These are phyloP conservation scores for Morpho deidamia DNA, from an alignment of 2,888 invertebrate genomes.

Conservation along the genomic window DNA sequence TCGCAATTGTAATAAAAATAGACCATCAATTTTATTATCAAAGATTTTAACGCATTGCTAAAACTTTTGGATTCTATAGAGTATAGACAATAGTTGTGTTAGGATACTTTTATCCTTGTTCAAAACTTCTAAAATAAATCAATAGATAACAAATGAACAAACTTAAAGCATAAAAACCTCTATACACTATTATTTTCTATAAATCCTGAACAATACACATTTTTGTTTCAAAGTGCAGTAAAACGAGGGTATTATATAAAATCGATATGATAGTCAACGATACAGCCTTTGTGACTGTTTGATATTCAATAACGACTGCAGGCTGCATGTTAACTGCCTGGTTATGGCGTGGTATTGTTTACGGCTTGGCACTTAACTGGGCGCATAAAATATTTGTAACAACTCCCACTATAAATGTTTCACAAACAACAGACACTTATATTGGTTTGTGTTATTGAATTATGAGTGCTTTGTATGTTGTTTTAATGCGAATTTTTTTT, in stretches of 20 bases:
- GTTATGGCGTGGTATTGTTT: conserved; percentile 26
- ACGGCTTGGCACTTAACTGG: conserved; percentile 25
- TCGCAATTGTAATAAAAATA: too few relatives aligned
- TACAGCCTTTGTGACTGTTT: conserved; percentile 28
- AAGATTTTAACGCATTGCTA: too few relatives aligned
- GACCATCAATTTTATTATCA: too few relatives aligned
- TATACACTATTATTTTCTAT: too few relatives aligned
- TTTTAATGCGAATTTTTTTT: too few relatives aligned
- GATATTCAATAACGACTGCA: conserved; percentile 26
- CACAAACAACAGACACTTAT: conserved; percentile 13
- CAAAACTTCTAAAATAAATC: too few relatives aligned
- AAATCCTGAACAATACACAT: neutral
- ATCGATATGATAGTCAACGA: conserved; percentile 12
- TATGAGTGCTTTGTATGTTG: neutral
- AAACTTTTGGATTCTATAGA: too few relatives aligned
- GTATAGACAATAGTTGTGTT: too few relatives aligned
- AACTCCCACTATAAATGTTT: conserved; percentile 23
- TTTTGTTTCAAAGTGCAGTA: conserved; percentile 1
- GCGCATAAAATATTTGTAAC: conserved; percentile 27
- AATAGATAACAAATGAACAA: too few relatives aligned
- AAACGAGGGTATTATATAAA: conserved; percentile 12
- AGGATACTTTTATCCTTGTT: too few relatives aligned
- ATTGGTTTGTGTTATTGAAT: conserved; percentile 10
- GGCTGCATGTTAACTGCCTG: conserved; percentile 24
- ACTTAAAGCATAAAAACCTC: too few relatives aligned